A percentile compares a stretch with the other conserved stretches of the same genome.
Evolutionary conservation across 2,888 invertebrate genomes (phyloP).

Genomic region (Lithodes maja): DNA sequence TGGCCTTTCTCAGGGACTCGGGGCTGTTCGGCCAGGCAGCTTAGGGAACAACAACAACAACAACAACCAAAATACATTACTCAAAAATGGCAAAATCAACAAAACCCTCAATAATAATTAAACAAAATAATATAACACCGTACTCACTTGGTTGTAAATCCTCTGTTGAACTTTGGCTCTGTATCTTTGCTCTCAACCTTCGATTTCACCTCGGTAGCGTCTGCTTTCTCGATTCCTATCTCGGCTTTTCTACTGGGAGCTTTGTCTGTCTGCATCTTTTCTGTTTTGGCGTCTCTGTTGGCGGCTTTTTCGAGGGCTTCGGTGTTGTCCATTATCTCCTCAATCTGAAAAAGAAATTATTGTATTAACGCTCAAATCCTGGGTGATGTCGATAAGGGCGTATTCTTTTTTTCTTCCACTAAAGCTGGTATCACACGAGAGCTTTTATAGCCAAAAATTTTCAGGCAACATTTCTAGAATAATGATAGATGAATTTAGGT

Average conservation of each 20-base stretch:
- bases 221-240: not conserved
- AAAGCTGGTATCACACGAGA: too few relatives aligned
- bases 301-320: not conserved
- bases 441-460: too few relatives aligned
- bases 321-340: constrained; percentile 28
- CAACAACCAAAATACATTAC: too few relatives aligned
- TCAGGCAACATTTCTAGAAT: too few relatives aligned
- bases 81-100: too few relatives aligned
- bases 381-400: too few relatives aligned
- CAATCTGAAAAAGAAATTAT: constrained; percentile 18
- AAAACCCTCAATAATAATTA: not conserved
- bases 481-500: too few relatives aligned
- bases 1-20: too few relatives aligned
- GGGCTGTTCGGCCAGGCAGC: too few relatives aligned
- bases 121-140: not conserved
- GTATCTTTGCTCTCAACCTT: not conserved
- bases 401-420: too few relatives aligned
- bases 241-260: not conserved
- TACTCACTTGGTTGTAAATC: constrained; percentile 49
- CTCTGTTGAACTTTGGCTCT: constrained; percentile 28
- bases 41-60: too few relatives aligned
- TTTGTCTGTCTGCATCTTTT: not conserved
- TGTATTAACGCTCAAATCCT: not conserved
- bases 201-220: not conserved
- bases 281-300: not conserved